Conservation (phyloP, 2,113 vertebrate genomes). For the Andinoacara biseriatus region DNA sequence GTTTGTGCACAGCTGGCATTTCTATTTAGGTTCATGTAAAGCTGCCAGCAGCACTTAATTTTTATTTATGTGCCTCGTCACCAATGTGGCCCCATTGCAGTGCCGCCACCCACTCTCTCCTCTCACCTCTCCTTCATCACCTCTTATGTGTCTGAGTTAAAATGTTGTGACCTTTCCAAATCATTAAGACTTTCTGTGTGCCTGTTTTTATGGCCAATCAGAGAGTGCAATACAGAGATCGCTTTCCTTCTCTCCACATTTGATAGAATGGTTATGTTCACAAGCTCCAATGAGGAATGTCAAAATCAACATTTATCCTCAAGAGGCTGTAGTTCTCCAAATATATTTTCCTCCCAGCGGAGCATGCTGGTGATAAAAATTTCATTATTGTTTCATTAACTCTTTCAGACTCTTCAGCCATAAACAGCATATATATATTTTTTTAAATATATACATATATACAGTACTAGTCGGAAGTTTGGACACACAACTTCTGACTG, state of each 20-base stretch:
- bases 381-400: neutral
- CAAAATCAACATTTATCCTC: neutral
- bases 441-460: too few relatives aligned
- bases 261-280: neutral
- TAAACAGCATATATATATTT: neutral
- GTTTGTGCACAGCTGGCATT: slow-evolving; percentile 24
- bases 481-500: too few relatives aligned
- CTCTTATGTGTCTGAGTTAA: slow-evolving; percentile 45
- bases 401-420: neutral
- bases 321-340: neutral
- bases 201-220: slow-evolving; percentile 34
- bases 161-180: slow-evolving; percentile 56
- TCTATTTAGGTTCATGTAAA: neutral
- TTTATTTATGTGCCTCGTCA: slow-evolving; percentile 21
- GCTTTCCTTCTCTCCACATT: neutral
- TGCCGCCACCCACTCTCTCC: neutral
- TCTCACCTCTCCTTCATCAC: neutral
- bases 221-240: slow-evolving; percentile 1
- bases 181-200: slow-evolving; percentile 26
- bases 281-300: neutral
- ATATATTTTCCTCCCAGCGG: neutral
- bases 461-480: too few relatives aligned
- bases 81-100: neutral
- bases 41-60: neutral
- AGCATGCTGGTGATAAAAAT: slow-evolving; percentile 2